Conservation (phyloP, 2,113 vertebrate species). For the Tetraodon nigroviridis region DNA sequence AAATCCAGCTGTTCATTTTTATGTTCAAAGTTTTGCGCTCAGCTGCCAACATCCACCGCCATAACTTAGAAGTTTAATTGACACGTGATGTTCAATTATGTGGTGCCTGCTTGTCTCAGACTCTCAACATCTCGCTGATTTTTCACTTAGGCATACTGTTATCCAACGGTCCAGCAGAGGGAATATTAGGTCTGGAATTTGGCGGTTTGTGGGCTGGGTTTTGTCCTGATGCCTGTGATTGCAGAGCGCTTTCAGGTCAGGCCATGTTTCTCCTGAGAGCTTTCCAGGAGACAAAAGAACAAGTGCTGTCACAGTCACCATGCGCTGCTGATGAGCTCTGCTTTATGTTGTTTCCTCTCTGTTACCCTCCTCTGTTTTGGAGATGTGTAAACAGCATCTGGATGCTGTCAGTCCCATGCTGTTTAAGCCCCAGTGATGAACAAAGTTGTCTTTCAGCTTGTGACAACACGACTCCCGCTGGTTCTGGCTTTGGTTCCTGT, state of each 20-base stretch:
- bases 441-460: constrained; percentile 48
- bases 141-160: constrained; percentile 54
- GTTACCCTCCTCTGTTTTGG: constrained; percentile 33
- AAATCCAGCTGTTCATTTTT: constrained; percentile 61
- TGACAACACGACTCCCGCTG: constrained; percentile 59
- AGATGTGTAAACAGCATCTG: constrained; percentile 44
- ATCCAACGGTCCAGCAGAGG: constrained; percentile 50
- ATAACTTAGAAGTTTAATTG: constrained; percentile 65
- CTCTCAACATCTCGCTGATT: constrained; percentile 53
- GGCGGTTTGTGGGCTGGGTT: constrained; percentile 69
- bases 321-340: constrained; percentile 41
- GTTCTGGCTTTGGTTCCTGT: constrained; percentile 56
- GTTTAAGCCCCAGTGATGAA: constrained; percentile 29
- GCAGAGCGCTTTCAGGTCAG: constrained; percentile 54
- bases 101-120: constrained; percentile 75
- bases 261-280: constrained; percentile 65
- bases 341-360: constrained; percentile 27
- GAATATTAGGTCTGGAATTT: constrained; percentile 75
- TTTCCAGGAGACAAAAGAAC: constrained; percentile 41
- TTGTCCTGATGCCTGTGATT: constrained; percentile 58
- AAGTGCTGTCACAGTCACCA: constrained; percentile 26
- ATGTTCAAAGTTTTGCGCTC: constrained; percentile 23
- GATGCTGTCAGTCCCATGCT: constrained; percentile 37
- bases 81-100: constrained; percentile 73
- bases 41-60: constrained; percentile 46